Base-by-base conservation (phyloP, 64 coral and sea anemone genomes). In the Pocillopora damicornis region DNA sequence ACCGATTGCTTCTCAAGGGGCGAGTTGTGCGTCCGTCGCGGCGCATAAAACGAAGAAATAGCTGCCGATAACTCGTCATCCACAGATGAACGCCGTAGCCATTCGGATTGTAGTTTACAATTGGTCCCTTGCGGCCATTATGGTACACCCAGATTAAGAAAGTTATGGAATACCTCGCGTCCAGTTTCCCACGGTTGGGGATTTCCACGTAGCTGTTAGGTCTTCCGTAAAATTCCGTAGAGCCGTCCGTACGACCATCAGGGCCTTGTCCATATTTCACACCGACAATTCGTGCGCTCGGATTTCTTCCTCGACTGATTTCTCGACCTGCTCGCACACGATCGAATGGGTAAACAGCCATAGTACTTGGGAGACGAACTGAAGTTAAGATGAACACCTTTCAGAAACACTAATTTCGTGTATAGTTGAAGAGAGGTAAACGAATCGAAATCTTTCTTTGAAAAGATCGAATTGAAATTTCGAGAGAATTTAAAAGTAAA, bases 131-230 rank as follows among this genome's bases (percentile, higher is more conserved):
- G 0, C 83, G 78, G 37, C 72, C 69, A 2, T 78, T 26, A 26
- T 91, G 88, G 67, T 88, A 93, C 16, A 97, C 82, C 94, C 94
- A 97, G 72, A 77, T 86, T 62, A 89, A 61, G 60, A 97, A 75
- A 15, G 91, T 97, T 18, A 93, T 82, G 22, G 91, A 93, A 8
- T 65, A 36, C 82, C 94, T 75, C 45, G 94, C 58, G 78, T 92
- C 90, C 22, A 92, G 79, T 23, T 88, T 92, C 37, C 91, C 92
- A 35, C 80, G 90, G 36, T 93, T 97, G 45, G 83, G 78, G 61
- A 97, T 89, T 74, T 93, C 80, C n/a, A 97, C 81, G 68, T 76
- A 97, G 57, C 94, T 93, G 64, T 20, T 80, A 16, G 74, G 36
- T 87, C 67, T 30, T 34, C 90, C 90, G 26, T 56, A 77, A 25